phyloP scores from a whole-genome alignment of 1,140 invertebrate species.

The Dendrolimus kikuchii region DNA sequence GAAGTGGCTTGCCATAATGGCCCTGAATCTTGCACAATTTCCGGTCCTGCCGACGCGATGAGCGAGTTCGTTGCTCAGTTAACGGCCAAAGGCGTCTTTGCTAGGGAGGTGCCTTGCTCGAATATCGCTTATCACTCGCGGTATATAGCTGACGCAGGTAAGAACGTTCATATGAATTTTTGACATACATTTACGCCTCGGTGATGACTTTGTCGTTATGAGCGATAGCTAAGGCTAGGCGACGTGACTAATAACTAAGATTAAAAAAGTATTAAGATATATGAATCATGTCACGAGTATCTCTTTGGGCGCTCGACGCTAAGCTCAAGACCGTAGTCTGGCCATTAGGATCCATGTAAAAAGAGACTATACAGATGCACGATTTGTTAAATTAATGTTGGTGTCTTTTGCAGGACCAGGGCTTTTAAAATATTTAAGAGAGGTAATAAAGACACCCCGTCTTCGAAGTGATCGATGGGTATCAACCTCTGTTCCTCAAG shows the following conservation, averaged over 20 bases:
- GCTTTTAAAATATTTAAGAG: constrained; percentile 78
- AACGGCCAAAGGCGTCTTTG: constrained; percentile 80
- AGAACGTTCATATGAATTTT: neutral
- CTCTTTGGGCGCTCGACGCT: too few relatives aligned
- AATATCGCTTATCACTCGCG: constrained; percentile 83
- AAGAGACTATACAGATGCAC: too few relatives aligned
- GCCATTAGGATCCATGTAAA: too few relatives aligned
- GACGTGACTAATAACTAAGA: too few relatives aligned
- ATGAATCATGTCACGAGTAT: too few relatives aligned
- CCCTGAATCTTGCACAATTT: constrained; percentile 82
- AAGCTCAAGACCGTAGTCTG: too few relatives aligned
- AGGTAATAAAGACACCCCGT: constrained; percentile 78
- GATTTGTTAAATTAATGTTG: neutral
- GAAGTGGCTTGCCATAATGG: constrained; percentile 85
- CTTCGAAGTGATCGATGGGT: constrained; percentile 84
- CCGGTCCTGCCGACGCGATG: constrained; percentile 79
- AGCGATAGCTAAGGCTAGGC: neutral
- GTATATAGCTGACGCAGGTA: constrained; percentile 74
- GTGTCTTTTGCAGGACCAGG: constrained; percentile 67
- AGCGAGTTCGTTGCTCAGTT: constrained; percentile 74
- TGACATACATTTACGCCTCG: neutral
- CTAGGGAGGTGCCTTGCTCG: constrained; percentile 78
- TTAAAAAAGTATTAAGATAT: too few relatives aligned
- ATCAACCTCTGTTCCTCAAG: constrained; percentile 84
- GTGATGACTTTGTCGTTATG: neutral